These are phyloP conservation scores for Heliconius hewitsoni DNA, from an alignment of 1,140 invertebrate species.

Conservation along the genomic window DNA sequence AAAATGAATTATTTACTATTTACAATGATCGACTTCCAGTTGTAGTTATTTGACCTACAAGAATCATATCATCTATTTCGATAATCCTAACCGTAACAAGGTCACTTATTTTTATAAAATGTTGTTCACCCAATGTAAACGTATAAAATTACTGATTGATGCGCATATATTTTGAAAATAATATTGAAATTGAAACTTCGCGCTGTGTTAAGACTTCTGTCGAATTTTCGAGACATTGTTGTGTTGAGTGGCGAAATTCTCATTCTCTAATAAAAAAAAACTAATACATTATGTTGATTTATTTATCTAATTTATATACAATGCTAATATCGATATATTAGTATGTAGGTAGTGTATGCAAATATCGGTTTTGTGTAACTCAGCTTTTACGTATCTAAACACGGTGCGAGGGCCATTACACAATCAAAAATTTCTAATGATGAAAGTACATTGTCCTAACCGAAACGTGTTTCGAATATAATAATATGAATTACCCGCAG, in stretches of 20 bases:
- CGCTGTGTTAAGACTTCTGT: no score
- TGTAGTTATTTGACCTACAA: not conserved
- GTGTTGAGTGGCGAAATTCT: no score
- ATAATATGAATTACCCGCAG: not conserved
- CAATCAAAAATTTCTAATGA: slow-evolving; percentile 3
- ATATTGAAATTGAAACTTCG: no score
- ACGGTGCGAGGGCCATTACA: not conserved
- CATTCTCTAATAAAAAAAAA: no score
- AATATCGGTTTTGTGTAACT: not conserved
- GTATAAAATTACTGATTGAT: no score
- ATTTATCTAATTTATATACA: not conserved
- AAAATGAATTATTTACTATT: no score
- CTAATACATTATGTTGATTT: no score
- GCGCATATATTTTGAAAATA: no score
- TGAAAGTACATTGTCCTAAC: not conserved
- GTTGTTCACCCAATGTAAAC: no score
- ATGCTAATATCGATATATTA: not conserved
- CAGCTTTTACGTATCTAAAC: not conserved
- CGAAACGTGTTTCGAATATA: not conserved
- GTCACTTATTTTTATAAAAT: not conserved
- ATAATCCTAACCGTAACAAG: not conserved
- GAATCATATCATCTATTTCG: not conserved
- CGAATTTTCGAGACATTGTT: no score
- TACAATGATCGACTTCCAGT: no score
- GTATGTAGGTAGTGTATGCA: slow-evolving; percentile 1